Evolutionary conservation across 1,140 invertebrate genomes (phyloP), one percentile per base, ranked within the genome.

Genomic region (Apis florea): DNA sequence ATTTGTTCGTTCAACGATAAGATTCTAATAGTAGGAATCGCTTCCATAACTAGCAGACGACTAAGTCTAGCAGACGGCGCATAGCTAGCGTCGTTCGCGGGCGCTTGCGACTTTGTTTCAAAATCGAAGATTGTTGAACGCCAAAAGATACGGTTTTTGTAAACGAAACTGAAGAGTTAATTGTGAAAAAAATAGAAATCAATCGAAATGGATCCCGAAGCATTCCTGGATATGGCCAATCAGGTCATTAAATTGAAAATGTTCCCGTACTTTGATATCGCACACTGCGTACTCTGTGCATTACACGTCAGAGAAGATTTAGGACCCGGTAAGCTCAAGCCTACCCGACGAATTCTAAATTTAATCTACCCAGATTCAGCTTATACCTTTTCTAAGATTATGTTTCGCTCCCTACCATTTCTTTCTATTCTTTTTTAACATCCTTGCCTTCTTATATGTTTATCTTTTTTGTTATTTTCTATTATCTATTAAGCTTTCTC

Each of bases 181-280:
- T 47, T 21, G 10, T 1, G 66, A 31, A 31, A 26, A 24, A 8
- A 19, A 72, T 61, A 40, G 47, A 59, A 49, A 58, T 24, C 40
- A 13, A 24, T 40, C 49, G 86, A 82, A 63, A 97, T 99, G 97
- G 98, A 99, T 96, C 97, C 98, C 91, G 98, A 99, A 95, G 97
- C 98, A 66, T 99, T 99, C 94, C 95, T 99, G 90, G 98, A 99
- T 93, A 96, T 99, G 95, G 98, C 98, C 94, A 99, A 99, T 94
- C 98, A 98, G 95, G 98, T 99, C 93, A 98, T 98, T 86, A 99
- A 99, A 94, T 95, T 99, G 86, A 99, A 99, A 95, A 99, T 99
- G 98, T 99, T 97, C 93, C 99, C 99, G 58, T 99, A 99, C 95
- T 99, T 99, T 94, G 99, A 99, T 93, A 97, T 99, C 90, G 98